Base-by-base conservation (phyloP, 1,140 invertebrate species). In the Octopus sinensis region DNA sequence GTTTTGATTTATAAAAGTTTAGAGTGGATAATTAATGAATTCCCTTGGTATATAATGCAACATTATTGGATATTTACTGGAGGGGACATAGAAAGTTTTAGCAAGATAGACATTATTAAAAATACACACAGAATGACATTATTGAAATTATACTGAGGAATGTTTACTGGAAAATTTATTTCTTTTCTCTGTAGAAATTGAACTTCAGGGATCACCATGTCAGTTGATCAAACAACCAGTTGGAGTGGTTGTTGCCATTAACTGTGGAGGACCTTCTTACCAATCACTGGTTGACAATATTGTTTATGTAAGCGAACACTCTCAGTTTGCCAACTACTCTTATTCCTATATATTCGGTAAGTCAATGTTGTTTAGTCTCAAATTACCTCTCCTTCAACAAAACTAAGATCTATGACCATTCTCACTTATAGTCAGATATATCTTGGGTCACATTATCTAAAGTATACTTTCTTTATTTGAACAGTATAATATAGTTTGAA, bases 231-330 rank as follows among this genome's bases (percentile, higher is more conserved):
- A 53, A 43, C 86, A 87, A 82, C 86, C 84, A 76, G 54, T 76
- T 43, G 83, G 84, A 53, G 86, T 86, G 51, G n/a, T 84, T 2
- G 86, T 85, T 76, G 84, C 86, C 9, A 43, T 86, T 51, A 88
- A 88, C 75, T 80, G 80, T 81, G 82, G 78, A 3, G 82, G 85
- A 4, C 84, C 83, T 5, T 79, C 84, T 23, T 88, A 87, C 79
- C 83, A 82, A 2, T 80, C 84, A 51, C 13, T 85, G 4, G 83
- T 82, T 78, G 84, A 84, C 43, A 23, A 73, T 23, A 80, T 88
- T 52, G 82, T 84, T 6, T 88, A 88, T 56, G 75, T 82, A 30
- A 86, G 85, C 82, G 87, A 88, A 81, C 84, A 84, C 77, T 81
- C 77, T 54, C 83, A 83, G 43, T 87, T 80, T 83, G 86, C 83